Percentiles rank a stretch among this genome's conserved stretches.
Evolutionary conservation across 1,140 invertebrate species (phyloP).

Genomic region (Phenacoccus solenopsis): DNA sequence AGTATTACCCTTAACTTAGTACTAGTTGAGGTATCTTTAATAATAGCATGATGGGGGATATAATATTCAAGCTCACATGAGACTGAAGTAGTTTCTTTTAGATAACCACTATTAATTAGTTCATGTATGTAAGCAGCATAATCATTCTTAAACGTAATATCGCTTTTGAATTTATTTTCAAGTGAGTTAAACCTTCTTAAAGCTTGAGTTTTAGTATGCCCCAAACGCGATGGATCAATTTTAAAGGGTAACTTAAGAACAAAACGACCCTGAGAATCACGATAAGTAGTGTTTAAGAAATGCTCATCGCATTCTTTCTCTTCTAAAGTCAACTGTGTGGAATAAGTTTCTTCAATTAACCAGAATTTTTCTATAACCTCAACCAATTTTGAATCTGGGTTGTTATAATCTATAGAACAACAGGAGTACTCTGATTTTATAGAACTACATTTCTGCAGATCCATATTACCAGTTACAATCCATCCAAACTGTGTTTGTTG

Average conservation of each 20-base stretch:
- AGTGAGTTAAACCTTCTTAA: not conserved
- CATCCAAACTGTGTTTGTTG: not conserved
- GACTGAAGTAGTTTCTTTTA: not conserved
- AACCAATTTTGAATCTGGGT: too few relatives aligned
- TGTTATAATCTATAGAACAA: not conserved
- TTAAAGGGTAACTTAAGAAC: not conserved
- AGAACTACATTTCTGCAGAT: not conserved
- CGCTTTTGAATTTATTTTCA: not conserved
- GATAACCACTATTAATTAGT: not conserved
- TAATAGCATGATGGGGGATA: conserved; percentile 21
- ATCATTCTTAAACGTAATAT: not conserved
- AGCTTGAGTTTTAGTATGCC: not conserved
- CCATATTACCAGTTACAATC: not conserved
- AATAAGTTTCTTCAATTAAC: not conserved
- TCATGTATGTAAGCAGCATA: not conserved
- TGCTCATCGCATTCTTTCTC: not conserved
- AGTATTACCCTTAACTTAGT: conserved; percentile 20
- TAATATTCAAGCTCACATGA: conserved; percentile 3
- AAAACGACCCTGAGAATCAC: not conserved
- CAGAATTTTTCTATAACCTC: not conserved
- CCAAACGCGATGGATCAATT: not conserved
- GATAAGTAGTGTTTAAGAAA: not conserved
- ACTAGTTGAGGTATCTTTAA: conserved; percentile 18
- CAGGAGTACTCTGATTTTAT: not conserved
- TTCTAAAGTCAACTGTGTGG: not conserved